Conservation (phyloP, 2,797 vertebrate species). For the Hybognathus amarus region DNA sequence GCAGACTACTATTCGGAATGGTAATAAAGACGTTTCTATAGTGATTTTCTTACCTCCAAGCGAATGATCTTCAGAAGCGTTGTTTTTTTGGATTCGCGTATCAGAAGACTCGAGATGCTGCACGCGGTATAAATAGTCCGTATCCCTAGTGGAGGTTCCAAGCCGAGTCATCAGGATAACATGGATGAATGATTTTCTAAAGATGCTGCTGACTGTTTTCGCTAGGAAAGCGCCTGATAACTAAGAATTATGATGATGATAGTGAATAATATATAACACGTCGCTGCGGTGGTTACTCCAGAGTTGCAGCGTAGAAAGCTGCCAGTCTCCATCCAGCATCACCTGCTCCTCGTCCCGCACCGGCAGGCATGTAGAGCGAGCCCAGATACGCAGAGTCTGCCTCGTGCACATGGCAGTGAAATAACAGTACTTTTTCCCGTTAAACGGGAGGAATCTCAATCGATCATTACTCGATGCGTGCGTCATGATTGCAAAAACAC, state of each 20-base stretch:
- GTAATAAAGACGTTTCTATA: neutral
- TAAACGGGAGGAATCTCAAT: conserved; percentile 47
- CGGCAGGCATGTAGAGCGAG: conserved; percentile 62
- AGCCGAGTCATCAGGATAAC: conserved; percentile 64
- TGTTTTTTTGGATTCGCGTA: conserved; percentile 59
- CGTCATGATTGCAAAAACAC: neutral
- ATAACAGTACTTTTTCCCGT: conserved; percentile 9
- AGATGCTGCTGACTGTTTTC: conserved; percentile 1
- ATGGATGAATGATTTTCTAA: conserved; percentile 20
- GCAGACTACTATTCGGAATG: neutral
- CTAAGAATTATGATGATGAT: neutral
- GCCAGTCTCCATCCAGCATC: conserved; percentile 61
- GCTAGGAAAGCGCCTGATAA: neutral
- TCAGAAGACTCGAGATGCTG: conserved; percentile 63
- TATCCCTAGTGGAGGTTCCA: conserved; percentile 74
- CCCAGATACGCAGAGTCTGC: conserved; percentile 60
- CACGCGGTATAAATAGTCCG: conserved; percentile 74
- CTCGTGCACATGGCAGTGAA: conserved; percentile 55
- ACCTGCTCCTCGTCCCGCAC: conserved; percentile 66
- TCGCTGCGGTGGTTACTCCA: neutral
- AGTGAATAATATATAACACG: neutral
- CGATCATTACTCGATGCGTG: conserved; percentile 27
- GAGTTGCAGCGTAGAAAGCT: conserved; percentile 20
- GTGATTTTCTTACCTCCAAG: conserved; percentile 71
- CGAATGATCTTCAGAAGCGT: conserved; percentile 47